Evolutionary conservation across 2,888 invertebrate genomes (phyloP).

Genomic region (Caenorhabditis becei): DNA sequence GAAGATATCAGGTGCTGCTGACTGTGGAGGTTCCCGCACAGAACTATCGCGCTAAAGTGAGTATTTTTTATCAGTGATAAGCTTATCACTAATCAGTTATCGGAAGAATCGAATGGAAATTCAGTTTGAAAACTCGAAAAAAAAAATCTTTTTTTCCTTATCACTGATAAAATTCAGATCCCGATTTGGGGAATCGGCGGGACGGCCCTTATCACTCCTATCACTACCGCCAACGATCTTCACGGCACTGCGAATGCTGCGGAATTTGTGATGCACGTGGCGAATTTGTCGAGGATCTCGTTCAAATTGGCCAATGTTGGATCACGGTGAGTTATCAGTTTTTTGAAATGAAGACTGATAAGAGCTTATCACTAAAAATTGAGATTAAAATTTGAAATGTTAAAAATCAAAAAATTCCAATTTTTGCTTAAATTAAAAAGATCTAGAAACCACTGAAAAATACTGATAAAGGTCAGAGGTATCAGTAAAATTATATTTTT

Average conservation of each 20-base stretch:
- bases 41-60: slow-evolving; percentile 22
- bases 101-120: too few relatives aligned
- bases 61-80: neutral
- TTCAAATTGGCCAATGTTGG: slow-evolving; percentile 30
- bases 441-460: too few relatives aligned
- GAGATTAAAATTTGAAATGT: too few relatives aligned
- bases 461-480: too few relatives aligned
- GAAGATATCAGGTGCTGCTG: slow-evolving; percentile 34
- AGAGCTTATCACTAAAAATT: too few relatives aligned
- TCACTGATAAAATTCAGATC: slow-evolving; percentile 21
- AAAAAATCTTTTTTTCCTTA: too few relatives aligned
- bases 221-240: neutral
- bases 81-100: too few relatives aligned
- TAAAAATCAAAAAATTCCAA: too few relatives aligned
- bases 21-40: slow-evolving; percentile 24
- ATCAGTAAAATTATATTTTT: too few relatives aligned
- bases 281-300: slow-evolving; percentile 12
- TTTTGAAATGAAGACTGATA: neutral
- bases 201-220: slow-evolving; percentile 1
- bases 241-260: slow-evolving; percentile 4
- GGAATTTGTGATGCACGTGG: slow-evolving; percentile 18
- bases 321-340: neutral
- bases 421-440: too few relatives aligned
- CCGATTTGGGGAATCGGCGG: slow-evolving; percentile 43
- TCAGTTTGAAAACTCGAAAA: too few relatives aligned